phyloP scores from a whole-genome alignment of 2,888 invertebrate species.

The Dichetophora obliterata region DNA sequence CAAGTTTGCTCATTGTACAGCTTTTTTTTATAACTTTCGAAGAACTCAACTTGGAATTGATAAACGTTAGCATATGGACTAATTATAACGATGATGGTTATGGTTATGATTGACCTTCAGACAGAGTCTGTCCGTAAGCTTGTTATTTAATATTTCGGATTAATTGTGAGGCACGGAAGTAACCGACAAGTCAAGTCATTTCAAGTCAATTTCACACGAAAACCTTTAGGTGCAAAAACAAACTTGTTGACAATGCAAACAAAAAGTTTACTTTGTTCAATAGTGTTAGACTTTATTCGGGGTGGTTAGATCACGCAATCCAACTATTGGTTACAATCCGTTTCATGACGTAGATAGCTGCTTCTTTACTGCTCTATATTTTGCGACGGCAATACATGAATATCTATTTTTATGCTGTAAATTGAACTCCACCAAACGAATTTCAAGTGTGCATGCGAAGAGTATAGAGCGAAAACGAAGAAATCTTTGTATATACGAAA shows the following conservation, averaged over 20 bases:
- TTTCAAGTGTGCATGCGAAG: neutral
- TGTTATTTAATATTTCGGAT: too few relatives aligned
- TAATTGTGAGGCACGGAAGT: too few relatives aligned
- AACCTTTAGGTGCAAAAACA: too few relatives aligned
- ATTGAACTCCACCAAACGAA: slow-evolving; percentile 18
- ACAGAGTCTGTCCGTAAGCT: too few relatives aligned
- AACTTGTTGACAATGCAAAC: neutral
- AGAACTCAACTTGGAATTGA: too few relatives aligned
- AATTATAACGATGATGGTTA: too few relatives aligned
- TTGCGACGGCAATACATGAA: slow-evolving; percentile 19
- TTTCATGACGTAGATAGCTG: slow-evolving; percentile 32
- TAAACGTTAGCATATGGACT: too few relatives aligned
- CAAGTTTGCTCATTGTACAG: too few relatives aligned
- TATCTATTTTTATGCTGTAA: slow-evolving; percentile 31
- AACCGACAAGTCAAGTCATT: too few relatives aligned
- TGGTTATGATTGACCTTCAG: too few relatives aligned
- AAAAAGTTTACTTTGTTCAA: neutral
- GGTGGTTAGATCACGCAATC: slow-evolving; percentile 12
- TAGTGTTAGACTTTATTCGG: neutral
- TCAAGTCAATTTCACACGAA: too few relatives aligned
- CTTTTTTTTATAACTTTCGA: too few relatives aligned
- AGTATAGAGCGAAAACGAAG: slow-evolving; percentile 31
- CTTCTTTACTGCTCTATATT: slow-evolving; percentile 23
- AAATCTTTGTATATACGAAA: neutral
- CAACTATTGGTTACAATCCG: slow-evolving; percentile 1